Conservation (phyloP, 2,113 vertebrate species). For the Phyllostomus discolor region DNA sequence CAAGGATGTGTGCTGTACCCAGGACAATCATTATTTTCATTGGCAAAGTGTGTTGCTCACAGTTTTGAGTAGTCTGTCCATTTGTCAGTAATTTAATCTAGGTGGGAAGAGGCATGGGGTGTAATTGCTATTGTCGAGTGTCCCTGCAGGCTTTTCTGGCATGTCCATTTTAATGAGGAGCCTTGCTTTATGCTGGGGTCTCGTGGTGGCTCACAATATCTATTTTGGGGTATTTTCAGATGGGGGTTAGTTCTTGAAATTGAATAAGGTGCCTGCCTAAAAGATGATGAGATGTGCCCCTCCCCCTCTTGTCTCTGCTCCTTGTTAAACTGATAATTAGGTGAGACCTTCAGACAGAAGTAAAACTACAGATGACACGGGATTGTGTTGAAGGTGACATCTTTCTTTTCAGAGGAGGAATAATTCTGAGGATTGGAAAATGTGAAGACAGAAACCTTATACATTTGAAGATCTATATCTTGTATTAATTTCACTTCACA, state of each 20-base stretch:
- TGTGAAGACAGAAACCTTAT: slow-evolving; percentile 39
- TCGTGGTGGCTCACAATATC: slow-evolving; percentile 22
- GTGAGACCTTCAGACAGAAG: slow-evolving; percentile 37
- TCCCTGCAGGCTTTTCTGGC: slow-evolving; percentile 53
- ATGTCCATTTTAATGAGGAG: slow-evolving; percentile 71
- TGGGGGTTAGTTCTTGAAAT: slow-evolving; percentile 52
- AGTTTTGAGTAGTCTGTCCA: slow-evolving; percentile 71
- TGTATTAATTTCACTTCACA: slow-evolving; percentile 46
- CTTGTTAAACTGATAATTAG: slow-evolving; percentile 66
- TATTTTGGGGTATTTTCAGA: slow-evolving; percentile 56
- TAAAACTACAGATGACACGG: slow-evolving; percentile 32
- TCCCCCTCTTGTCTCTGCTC: background rate
- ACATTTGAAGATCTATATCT: slow-evolving; percentile 32
- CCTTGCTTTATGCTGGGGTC: slow-evolving; percentile 65
- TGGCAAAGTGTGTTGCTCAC: slow-evolving; percentile 39
- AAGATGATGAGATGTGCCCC: background rate
- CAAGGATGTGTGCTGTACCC: slow-evolving; percentile 39
- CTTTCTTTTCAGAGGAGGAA: slow-evolving; percentile 34
- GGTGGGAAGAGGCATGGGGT: slow-evolving; percentile 68
- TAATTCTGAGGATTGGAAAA: slow-evolving; percentile 46
- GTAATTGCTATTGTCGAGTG: slow-evolving; percentile 26
- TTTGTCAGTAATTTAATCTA: slow-evolving; percentile 72
- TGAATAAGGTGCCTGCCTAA: slow-evolving; percentile 41
- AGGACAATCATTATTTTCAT: slow-evolving; percentile 59
- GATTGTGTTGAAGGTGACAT: slow-evolving; percentile 37